Conservation (phyloP, 2,888 invertebrate species). For the Chrysolina americana region DNA sequence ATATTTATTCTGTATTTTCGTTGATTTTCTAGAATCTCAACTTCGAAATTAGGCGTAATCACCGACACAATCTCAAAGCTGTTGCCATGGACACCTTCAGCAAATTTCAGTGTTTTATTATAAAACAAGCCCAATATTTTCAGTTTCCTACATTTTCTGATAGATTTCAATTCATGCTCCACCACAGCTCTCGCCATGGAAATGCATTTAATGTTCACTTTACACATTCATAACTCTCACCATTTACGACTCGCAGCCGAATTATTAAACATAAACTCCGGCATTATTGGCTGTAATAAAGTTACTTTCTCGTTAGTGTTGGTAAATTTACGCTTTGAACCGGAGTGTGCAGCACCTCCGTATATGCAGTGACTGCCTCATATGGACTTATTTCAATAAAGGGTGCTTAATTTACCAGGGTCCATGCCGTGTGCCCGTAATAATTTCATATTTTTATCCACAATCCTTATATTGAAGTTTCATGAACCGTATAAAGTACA, state of each 20-base stretch:
- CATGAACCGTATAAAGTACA: too few species aligned
- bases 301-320: slow-evolving; percentile 12
- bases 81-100: too few species aligned
- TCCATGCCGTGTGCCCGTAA: too few species aligned
- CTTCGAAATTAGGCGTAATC: too few species aligned
- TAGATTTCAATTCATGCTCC: neutral
- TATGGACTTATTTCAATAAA: neutral
- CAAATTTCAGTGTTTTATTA: too few species aligned
- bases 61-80: too few species aligned
- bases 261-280: slow-evolving; percentile 11
- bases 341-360: neutral
- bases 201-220: slow-evolving; percentile 14
- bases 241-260: neutral
- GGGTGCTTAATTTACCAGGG: neutral
- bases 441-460: too few species aligned
- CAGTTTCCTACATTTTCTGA: neutral
- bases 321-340: slow-evolving; percentile 3
- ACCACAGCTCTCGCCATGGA: neutral
- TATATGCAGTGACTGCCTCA: neutral
- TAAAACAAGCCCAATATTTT: neutral
- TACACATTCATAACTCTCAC: slow-evolving; percentile 5
- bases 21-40: too few species aligned
- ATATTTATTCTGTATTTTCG: too few species aligned
- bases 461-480: too few species aligned
- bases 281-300: slow-evolving; percentile 7